These are phyloP conservation scores for Alectura lathami DNA, from an alignment of 2,113 vertebrate species.

Conservation along the genomic window DNA sequence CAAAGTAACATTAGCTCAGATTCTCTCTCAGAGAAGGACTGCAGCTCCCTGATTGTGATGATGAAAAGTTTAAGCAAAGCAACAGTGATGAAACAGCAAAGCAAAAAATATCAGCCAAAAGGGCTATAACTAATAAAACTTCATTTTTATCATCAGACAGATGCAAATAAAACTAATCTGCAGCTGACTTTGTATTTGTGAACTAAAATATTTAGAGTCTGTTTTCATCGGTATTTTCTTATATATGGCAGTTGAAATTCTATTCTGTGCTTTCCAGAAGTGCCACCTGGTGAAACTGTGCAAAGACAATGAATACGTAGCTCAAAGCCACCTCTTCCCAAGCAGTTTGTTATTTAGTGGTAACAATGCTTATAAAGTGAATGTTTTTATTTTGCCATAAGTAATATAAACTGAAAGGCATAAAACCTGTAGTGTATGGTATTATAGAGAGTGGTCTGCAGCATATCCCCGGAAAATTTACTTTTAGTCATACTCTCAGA, in stretches of 20 bases:
- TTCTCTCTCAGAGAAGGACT: neutral
- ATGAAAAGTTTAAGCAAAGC: neutral
- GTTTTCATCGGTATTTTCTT: neutral
- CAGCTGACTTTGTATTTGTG: neutral
- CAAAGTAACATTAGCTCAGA: neutral
- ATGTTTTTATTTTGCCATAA: neutral
- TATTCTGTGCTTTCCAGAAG: neutral
- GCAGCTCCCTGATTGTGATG: neutral
- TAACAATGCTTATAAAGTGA: neutral
- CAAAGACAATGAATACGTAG: neutral
- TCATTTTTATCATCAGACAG: neutral
- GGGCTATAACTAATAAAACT: neutral
- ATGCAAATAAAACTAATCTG: neutral
- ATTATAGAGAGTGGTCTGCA: neutral
- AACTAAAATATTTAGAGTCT: neutral
- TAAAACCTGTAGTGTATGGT: neutral
- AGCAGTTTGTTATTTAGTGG: neutral
- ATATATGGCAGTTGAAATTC: neutral
- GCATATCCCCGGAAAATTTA: neutral
- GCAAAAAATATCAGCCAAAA: neutral
- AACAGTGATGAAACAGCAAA: neutral
- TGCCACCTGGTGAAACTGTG: neutral
- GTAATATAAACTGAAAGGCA: neutral
- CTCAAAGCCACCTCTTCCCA: neutral
- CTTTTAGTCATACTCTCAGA: neutral